Evolutionary conservation across 2,797 vertebrate genomes (phyloP), one percentile per base, ranked within the genome.

Genomic region (Brachymystax lenok): DNA sequence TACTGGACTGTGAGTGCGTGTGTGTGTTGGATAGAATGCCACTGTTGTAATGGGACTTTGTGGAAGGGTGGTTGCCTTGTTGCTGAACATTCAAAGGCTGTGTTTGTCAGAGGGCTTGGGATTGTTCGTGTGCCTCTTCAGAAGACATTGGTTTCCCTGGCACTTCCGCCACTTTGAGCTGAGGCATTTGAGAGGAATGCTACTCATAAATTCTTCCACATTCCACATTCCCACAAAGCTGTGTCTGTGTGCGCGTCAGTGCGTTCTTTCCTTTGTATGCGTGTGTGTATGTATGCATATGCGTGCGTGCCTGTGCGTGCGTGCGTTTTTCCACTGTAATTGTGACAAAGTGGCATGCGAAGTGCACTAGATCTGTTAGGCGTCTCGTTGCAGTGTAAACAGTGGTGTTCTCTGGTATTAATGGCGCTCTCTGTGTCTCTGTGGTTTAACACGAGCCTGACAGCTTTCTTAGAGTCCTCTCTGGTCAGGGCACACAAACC

Each of bases 171-270:
- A 5, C 85, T 81, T 77, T 84, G 77, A 87, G 82, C 84, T 12
- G 78, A 86, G 80, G 84, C 87, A 89, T 88, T 85, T 85, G 79
- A 83, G 82, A 89, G 80, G 85, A 92, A 88, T 86, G 86, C 46
- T 52, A 72, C 83, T 87, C 83, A 80, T 85, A 79, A 85, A 88
- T 75, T 77, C 73, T 74, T 86, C 74, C 17, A 56, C 54, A 56
- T 73, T 81, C 78, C 70, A 59, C 0, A 40, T 59, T 76, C 84
- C 70, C 79, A 56, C 46, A 40, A 40, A 4, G 35, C 69, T n/a
- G 8, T 64, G 17, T 24, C 33, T 30, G 21, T 51, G 27, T 46
- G 64, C 69, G 61, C 77, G 21, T 52, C 59, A n/a, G 2, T 74
- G 77, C 35, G 24, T 59, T 33, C 2, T 46, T 14, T 16, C 21